Evolutionary conservation across 2,888 invertebrate genomes (phyloP).

Genomic region (Drosophila flavopinicola): DNA sequence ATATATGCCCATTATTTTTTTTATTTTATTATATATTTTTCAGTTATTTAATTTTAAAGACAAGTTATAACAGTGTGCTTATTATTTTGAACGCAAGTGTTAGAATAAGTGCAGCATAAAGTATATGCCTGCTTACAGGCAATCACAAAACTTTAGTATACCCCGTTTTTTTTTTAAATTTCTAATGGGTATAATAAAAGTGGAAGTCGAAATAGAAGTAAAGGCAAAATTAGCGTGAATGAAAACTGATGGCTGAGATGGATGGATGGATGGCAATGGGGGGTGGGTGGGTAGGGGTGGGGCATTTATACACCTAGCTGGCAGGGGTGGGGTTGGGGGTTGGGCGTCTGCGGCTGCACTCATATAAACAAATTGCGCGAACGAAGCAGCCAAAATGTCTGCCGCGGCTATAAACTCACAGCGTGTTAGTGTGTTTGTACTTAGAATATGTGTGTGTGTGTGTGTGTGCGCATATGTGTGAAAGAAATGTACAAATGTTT

Average conservation of each 20-base stretch:
- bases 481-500: conserved; percentile 73
- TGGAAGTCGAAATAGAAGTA: conserved; percentile 33
- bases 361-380: conserved; percentile 68
- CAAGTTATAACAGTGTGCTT: no score
- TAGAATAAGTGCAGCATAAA: no score
- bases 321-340: conserved; percentile 8
- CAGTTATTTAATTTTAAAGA: no score
- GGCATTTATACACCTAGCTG: conserved; percentile 61
- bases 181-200: conserved; percentile 18
- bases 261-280: conserved; percentile 31
- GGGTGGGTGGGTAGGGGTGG: conserved; percentile 14
- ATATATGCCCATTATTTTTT: no score
- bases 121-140: neutral
- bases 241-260: conserved; percentile 49
- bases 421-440: no score
- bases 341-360: conserved; percentile 44
- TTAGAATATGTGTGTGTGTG: conserved; percentile 15
- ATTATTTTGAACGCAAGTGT: no score
- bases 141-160: neutral
- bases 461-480: conserved; percentile 58
- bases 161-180: no score
- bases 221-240: conserved; percentile 59
- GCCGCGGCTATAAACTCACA: conserved; percentile 52
- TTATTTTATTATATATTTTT: no score
- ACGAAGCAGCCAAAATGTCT: conserved; percentile 63